phyloP scores from a whole-genome alignment of 2,888 invertebrate species.

The Hyalella azteca region DNA sequence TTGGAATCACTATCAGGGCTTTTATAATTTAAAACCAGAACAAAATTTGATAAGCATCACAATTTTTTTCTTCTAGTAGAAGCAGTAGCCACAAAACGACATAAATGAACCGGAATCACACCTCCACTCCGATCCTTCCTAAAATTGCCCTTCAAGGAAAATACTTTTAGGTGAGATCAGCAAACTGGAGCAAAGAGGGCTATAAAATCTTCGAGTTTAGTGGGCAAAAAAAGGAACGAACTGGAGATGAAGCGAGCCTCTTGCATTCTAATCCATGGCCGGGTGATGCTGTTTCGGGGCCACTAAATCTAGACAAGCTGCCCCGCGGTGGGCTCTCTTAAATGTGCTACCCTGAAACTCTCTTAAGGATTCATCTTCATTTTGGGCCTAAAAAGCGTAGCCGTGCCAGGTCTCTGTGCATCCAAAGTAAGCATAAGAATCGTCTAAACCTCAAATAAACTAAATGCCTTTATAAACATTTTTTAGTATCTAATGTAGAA shows the following conservation, averaged over 20 bases:
- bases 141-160: background rate
- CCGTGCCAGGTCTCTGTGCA: too few relatives aligned
- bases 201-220: background rate
- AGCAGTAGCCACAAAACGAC: too few relatives aligned
- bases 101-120: background rate
- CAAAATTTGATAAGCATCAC: too few relatives aligned
- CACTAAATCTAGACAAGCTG: background rate
- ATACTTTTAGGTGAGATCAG: background rate
- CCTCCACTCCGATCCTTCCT: background rate
- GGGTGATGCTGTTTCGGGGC: background rate
- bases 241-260: slow-evolving; percentile 8
- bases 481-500: too few relatives aligned
- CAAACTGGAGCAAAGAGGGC: background rate
- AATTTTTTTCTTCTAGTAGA: too few relatives aligned
- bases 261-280: background rate
- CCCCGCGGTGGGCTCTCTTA: background rate
- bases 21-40: too few relatives aligned
- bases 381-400: background rate
- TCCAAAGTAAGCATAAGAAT: too few relatives aligned
- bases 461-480: too few relatives aligned
- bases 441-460: too few relatives aligned
- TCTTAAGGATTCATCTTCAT: background rate
- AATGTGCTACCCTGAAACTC: background rate
- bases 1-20: too few relatives aligned
- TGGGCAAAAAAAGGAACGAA: background rate